Conservation (phyloP, 1,140 invertebrate species). For the Eupeodes corollae region DNA sequence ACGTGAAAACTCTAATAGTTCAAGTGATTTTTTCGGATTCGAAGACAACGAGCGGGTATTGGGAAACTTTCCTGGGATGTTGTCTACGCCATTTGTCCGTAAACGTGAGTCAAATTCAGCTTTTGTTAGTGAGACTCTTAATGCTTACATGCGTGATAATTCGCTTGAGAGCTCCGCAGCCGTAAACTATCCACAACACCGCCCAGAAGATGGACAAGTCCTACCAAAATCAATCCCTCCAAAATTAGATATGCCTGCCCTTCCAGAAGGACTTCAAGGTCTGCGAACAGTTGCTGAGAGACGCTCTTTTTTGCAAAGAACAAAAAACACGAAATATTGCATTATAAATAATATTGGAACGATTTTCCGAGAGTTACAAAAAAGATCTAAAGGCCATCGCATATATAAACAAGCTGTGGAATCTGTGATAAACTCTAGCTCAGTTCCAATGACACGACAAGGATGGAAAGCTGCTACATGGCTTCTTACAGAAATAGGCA, state of each 20-base stretch:
- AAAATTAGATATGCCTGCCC: conserved; percentile 24
- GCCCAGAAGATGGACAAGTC: conserved; percentile 25
- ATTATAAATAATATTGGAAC: conserved; percentile 35
- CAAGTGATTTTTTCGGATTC: conserved; percentile 28
- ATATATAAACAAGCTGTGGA: conserved; percentile 14
- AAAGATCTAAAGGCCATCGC: conserved; percentile 22
- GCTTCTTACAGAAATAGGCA: conserved; percentile 23
- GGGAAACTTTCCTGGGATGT: conserved; percentile 20
- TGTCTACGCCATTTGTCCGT: conserved; percentile 28
- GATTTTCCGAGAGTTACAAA: conserved; percentile 27
- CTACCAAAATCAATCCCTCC: conserved; percentile 23
- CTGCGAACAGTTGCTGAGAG: conserved; percentile 32
- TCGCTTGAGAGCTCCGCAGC: conserved; percentile 3
- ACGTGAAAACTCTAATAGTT: conserved; percentile 9
- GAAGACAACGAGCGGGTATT: conserved; percentile 23
- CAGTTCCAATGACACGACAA: conserved; percentile 23
- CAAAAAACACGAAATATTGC: conserved; percentile 25
- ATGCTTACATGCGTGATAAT: conserved; percentile 27
- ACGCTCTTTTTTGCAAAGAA: conserved; percentile 22
- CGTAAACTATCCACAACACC: conserved; percentile 12
- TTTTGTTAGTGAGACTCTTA: conserved; percentile 26
- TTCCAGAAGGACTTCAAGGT: conserved; percentile 24
- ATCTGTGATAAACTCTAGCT: conserved; percentile 10
- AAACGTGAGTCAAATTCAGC: conserved; percentile 16
- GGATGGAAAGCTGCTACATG: conserved; percentile 34